Base-by-base conservation (phyloP, 2,113 vertebrate genomes). In the Xyliphius kryptos region DNA sequence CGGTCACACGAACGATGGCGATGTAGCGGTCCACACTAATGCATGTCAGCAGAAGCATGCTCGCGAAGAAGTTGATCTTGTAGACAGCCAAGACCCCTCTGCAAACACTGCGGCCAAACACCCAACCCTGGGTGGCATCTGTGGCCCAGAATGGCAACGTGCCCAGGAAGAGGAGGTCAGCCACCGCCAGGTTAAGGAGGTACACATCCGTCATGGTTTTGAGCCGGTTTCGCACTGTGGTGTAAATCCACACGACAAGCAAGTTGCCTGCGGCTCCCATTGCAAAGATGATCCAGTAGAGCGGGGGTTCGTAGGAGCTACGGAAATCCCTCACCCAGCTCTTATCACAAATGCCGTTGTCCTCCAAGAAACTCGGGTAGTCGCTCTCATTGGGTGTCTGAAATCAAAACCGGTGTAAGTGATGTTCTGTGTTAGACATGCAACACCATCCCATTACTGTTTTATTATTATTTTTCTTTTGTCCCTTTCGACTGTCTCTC, bases 1-100 rank as follows among this genome's bases (percentile, higher is more conserved):
- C 89, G 21, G 44, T 85, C 1, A 88, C 89, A 56, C 81, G 88
- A 1, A 88, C 91, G 0, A 97, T 82, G 2, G 84, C 88, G 3
- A 93, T 81, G 73, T 94, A 95, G 53, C 93, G 87, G 78, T 94
- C 91, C 59, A 92, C 83, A 0, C 94, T 94, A 63, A 96, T 90
- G 77, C 91, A 93, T 13, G 84, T 91, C 55, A 97, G 88, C 41
- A 97, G 78, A 20, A 97, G 74, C 85, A 89, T 89, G 60, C 89
- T 89, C 76, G 92, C 80, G 21, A 91, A 97, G 76, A 95, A 92
- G 76, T 95, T 95, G 79, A 93, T 85, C 79, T 90, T 93, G 64
- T 94, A 95, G 70, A 86, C 60, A 8, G 86, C 86, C 0, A 82
- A 87, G 36, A 95, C 83, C 0, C 83, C 38, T 68, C 91, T 93